These are phyloP conservation scores for Ctenomys sociabilis DNA, from an alignment of 2,113 vertebrate genomes.

Conservation along the genomic window DNA sequence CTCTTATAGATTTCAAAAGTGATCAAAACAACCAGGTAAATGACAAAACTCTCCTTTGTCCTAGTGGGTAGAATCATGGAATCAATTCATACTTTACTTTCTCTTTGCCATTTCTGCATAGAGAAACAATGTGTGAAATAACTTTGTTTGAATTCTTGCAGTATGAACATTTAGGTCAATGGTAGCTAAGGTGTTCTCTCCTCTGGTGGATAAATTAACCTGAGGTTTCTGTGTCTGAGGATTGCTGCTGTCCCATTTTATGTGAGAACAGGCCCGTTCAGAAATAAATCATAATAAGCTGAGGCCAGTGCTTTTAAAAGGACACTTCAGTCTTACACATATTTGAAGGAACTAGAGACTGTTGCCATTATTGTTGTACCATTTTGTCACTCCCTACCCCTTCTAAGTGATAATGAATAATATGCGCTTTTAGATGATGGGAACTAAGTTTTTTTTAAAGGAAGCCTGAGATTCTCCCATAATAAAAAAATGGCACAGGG, in stretches of 20 bases:
- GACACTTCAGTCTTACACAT: not conserved
- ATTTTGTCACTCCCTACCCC: not conserved
- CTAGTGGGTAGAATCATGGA: not conserved
- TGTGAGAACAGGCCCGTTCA: not conserved
- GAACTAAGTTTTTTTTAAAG: not conserved
- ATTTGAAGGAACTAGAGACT: conserved; percentile 8
- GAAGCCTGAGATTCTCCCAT: fast-evolving
- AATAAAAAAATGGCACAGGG: not conserved
- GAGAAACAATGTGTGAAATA: conserved; percentile 9
- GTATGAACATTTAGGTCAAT: not conserved
- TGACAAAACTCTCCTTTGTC: not conserved
- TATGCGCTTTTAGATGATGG: not conserved
- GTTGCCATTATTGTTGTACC: not conserved
- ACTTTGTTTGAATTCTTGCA: conserved; percentile 47
- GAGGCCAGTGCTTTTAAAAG: not conserved
- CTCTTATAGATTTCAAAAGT: conserved; percentile 22
- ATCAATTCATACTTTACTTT: not conserved
- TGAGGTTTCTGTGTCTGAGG: not conserved
- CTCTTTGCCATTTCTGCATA: not conserved
- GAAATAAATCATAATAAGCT: conserved; percentile 40
- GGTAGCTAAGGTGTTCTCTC: not conserved
- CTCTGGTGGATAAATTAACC: not conserved
- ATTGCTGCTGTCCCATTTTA: not conserved
- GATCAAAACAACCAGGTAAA: not conserved
- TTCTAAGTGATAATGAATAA: not conserved